These are phyloP conservation scores for Drosophila pruinosa DNA, from an alignment of 1,140 invertebrate genomes.

Conservation along the genomic window DNA sequence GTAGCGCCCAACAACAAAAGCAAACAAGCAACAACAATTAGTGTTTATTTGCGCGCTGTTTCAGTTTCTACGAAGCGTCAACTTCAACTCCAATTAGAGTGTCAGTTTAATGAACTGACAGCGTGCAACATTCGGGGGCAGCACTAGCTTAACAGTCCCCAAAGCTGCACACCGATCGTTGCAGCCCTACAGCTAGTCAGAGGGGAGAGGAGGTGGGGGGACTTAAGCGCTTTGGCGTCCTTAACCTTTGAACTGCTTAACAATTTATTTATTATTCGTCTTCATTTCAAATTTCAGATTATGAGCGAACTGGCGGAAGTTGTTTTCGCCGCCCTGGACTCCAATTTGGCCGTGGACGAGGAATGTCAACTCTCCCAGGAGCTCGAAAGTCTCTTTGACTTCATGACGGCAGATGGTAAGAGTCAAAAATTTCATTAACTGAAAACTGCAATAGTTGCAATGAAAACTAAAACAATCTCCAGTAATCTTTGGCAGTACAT, in stretches of 20 bases:
- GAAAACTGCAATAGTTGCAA: too few species aligned
- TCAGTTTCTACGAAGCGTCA: slow-evolving; percentile 68
- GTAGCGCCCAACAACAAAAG: slow-evolving; percentile 7
- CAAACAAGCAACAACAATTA: slow-evolving; percentile 37
- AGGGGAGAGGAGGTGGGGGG: background rate
- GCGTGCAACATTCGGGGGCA: slow-evolving; percentile 15
- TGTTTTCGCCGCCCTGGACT: slow-evolving; percentile 94
- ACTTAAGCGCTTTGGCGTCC: slow-evolving; percentile 17
- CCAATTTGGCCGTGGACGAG: slow-evolving; percentile 91
- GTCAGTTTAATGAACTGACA: slow-evolving; percentile 78
- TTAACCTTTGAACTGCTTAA: slow-evolving; percentile 47
- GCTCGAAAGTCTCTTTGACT: slow-evolving; percentile 92
- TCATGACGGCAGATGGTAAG: slow-evolving; percentile 89
- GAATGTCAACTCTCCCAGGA: slow-evolving; percentile 93
- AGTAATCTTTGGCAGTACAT: too few species aligned
- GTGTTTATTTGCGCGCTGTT: slow-evolving; percentile 54
- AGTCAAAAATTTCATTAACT: too few species aligned
- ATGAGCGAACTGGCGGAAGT: slow-evolving; percentile 91
- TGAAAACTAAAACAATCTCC: background rate
- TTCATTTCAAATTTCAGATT: slow-evolving; percentile 85
- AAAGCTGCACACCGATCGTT: background rate
- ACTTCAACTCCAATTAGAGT: slow-evolving; percentile 79
- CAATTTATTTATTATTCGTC: slow-evolving; percentile 12
- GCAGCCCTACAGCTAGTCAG: background rate
- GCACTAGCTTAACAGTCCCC: background rate